Evolutionary conservation across 2,797 vertebrate genomes (phyloP), one percentile per base, ranked within the genome.

Genomic region (Brachyalestes nurse): DNA sequence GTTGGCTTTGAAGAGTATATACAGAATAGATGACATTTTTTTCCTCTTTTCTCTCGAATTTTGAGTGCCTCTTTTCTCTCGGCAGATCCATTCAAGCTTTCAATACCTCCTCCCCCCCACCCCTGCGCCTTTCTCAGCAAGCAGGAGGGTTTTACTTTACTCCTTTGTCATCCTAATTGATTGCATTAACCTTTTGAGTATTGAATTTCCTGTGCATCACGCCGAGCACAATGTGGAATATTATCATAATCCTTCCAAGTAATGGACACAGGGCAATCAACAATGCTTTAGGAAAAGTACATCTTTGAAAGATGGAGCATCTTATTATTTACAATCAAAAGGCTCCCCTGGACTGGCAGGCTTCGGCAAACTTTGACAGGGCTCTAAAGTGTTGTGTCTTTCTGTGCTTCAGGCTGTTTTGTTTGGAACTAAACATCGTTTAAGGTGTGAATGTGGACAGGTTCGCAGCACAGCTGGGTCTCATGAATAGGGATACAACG

Each of bases 111-210:
- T 64, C 75, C 90, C 82, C 88, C 91, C 91, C 90, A 90, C 90
- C 90, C 86, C 90, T 92, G 91, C 91, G 93, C 92, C 92, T 94
- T 96, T 97, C 96, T 96, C 95, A 96, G 95, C 95, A 90, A 97
- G 96, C 96, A 97, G 94, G 94, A 96, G 96, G 96, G 96, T 96
- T 97, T 98, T 96, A 96, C 96, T 98, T 97, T 95, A 97, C 97
- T 97, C 97, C 96, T 97, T 97, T 97, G 97, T 98, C 97, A 97
- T 97, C 97, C 96, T 98, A 99, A 99, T 99, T 99, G 97, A 99
- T 99, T 99, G 97, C 97, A 99, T 98, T 99, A 99, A 99, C 97
- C 97, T 99, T 99, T 98, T 97, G 96, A 96, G 97, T 98, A 98
- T 98, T 98, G 97, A 97, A 99, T 99, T 98, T 99, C 97, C 96